Conservation (phyloP, 2,797 vertebrate genomes). For the Toxotes lorentzi region DNA sequence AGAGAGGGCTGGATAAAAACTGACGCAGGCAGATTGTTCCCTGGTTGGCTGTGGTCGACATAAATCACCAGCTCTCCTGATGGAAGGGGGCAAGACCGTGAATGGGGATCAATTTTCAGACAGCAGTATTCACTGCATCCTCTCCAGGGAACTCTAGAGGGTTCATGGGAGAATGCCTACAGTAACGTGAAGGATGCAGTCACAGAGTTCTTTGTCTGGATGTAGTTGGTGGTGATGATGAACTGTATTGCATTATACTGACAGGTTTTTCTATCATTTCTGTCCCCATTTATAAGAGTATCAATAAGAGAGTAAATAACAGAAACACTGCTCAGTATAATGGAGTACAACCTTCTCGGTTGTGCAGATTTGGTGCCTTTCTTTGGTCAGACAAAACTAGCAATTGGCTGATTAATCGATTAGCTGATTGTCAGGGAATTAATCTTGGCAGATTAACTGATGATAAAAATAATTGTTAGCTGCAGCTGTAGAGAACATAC, state of each 20-base stretch:
- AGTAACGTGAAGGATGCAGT: slow-evolving; percentile 17
- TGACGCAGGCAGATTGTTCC: slow-evolving; percentile 71
- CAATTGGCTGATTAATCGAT: neutral
- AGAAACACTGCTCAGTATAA: too few species aligned
- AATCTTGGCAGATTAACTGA: too few species aligned
- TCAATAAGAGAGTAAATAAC: too few species aligned
- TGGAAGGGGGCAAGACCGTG: slow-evolving; percentile 38
- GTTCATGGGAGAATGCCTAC: slow-evolving; percentile 47
- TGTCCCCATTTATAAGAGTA: too few species aligned
- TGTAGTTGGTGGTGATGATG: too few species aligned
- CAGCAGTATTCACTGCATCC: slow-evolving; percentile 45
- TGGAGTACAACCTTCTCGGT: neutral
- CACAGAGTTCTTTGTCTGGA: slow-evolving; percentile 4
- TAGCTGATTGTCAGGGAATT: too few species aligned
- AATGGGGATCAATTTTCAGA: slow-evolving; percentile 70
- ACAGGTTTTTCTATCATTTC: too few species aligned
- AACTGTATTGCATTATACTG: too few species aligned
- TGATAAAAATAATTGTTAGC: neutral
- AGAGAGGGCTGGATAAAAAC: slow-evolving; percentile 51
- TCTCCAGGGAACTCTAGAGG: slow-evolving; percentile 33
- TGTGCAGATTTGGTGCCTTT: too few species aligned
- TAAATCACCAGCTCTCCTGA: slow-evolving; percentile 67
- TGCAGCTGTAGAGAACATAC: neutral
- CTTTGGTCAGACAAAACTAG: too few species aligned
- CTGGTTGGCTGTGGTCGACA: slow-evolving; percentile 62